Conservation (phyloP, 2,113 vertebrate genomes). For the Motacilla alba region DNA sequence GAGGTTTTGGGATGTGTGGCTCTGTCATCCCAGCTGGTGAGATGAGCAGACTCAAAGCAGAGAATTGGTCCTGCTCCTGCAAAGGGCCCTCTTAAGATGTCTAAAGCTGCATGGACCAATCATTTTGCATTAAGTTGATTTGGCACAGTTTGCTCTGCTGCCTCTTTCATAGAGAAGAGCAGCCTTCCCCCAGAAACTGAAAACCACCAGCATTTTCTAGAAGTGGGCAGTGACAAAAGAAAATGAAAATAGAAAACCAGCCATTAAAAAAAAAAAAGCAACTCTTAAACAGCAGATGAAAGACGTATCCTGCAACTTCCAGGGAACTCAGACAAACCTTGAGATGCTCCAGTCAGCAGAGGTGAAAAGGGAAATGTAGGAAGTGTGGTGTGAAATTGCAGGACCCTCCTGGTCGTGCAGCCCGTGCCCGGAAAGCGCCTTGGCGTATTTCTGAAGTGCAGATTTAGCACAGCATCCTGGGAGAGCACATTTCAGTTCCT, state of each 20-base stretch:
- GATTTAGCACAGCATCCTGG: not conserved
- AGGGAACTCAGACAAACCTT: not conserved
- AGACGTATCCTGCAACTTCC: not conserved
- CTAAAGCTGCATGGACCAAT: not conserved
- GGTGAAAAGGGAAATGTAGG: not conserved
- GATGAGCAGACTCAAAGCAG: not conserved
- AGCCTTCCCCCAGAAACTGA: not conserved
- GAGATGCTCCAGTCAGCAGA: not conserved
- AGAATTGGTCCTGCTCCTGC: not conserved
- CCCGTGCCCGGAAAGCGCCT: not conserved
- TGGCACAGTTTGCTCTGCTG: not conserved
- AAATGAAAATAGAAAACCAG: not conserved
- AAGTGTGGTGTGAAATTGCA: not conserved
- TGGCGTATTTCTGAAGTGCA: not conserved
- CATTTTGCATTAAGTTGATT: not conserved
- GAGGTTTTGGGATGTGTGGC: not conserved
- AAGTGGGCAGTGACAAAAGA: not conserved
- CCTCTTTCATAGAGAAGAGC: not conserved
- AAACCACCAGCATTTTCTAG: not conserved
- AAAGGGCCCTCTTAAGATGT: not conserved
- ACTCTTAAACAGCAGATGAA: not conserved
- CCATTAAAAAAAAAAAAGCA: not conserved
- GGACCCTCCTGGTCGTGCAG: conserved; percentile 1
- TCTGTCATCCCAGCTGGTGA: not conserved
- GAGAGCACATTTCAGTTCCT: not conserved